Evolutionary conservation across 2,888 invertebrate species (phyloP).

Genomic region (Xanthorhoe designata): DNA sequence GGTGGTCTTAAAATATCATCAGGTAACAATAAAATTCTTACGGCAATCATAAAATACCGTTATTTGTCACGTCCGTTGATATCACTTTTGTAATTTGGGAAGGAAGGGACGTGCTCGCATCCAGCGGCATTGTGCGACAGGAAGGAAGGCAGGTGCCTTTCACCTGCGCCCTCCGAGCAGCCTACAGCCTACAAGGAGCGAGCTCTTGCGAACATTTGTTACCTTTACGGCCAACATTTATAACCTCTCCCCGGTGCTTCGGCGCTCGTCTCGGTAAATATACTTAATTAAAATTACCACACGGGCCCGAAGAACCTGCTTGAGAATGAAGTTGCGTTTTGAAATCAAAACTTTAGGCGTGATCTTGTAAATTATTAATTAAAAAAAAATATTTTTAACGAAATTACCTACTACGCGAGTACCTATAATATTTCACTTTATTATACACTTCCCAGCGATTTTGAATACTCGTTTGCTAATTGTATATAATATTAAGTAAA

Average conservation of each 20-base stretch:
- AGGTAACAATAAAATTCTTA: slow-evolving; percentile 43
- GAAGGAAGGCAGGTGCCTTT: slow-evolving; percentile 69
- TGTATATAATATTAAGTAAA: too few species aligned
- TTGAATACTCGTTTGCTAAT: background rate
- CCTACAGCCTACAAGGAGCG: slow-evolving; percentile 40
- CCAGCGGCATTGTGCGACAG: slow-evolving; percentile 56
- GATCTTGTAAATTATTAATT: slow-evolving; percentile 44
- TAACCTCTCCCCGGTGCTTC: slow-evolving; percentile 59
- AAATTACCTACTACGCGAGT: too few species aligned
- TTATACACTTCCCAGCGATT: background rate
- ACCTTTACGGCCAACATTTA: slow-evolving; percentile 76
- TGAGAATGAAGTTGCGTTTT: slow-evolving; percentile 64
- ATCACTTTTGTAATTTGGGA: slow-evolving; percentile 49
- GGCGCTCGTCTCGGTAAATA: slow-evolving; percentile 72
- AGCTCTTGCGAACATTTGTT: slow-evolving; percentile 68
- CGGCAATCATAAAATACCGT: slow-evolving; percentile 44
- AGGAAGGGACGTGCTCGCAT: slow-evolving; percentile 54
- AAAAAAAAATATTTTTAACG: too few species aligned
- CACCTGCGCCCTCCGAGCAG: slow-evolving; percentile 57
- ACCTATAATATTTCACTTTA: background rate
- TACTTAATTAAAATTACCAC: slow-evolving; percentile 83
- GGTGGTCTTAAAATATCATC: slow-evolving; percentile 18
- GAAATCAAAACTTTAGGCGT: slow-evolving; percentile 62
- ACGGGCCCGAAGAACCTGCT: slow-evolving; percentile 65
- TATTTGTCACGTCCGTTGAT: slow-evolving; percentile 48